Conservation (phyloP, 1,140 invertebrate species). For the Nixonia krombeini region DNA sequence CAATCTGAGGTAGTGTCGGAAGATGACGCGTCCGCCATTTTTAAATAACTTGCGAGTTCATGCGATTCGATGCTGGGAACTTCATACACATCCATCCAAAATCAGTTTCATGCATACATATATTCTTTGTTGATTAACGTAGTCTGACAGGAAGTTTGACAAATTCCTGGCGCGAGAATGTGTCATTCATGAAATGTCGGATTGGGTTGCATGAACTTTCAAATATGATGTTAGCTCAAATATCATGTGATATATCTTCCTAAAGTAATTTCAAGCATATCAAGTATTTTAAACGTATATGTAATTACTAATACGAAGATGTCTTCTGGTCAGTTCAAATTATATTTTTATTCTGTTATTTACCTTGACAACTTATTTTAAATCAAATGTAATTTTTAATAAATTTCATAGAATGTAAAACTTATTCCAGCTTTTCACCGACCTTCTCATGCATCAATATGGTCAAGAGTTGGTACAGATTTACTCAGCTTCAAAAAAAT, state of each 20-base stretch:
- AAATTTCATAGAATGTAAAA: neutral
- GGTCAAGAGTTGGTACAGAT: neutral
- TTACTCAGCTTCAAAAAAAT: neutral
- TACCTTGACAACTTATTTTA: neutral
- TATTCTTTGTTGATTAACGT: no score
- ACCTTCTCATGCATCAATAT: neutral
- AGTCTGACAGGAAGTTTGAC: no score
- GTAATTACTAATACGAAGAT: neutral
- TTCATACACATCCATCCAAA: no score
- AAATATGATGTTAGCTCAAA: no score
- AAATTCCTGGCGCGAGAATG: no score
- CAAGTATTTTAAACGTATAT: neutral
- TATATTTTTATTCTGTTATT: neutral
- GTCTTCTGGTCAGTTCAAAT: neutral
- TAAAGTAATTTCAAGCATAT: neutral
- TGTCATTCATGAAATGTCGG: no score
- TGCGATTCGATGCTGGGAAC: no score
- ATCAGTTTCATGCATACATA: no score
- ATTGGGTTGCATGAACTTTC: no score
- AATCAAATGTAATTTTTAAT: neutral
- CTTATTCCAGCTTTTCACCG: no score
- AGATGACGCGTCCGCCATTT: conserved; percentile 72
- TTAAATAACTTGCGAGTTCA: no score
- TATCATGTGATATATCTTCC: no score
- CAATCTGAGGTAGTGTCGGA: conserved; percentile 70